Conservation (phyloP, 1,140 invertebrate genomes). For the Drosophila ercepeae region DNA sequence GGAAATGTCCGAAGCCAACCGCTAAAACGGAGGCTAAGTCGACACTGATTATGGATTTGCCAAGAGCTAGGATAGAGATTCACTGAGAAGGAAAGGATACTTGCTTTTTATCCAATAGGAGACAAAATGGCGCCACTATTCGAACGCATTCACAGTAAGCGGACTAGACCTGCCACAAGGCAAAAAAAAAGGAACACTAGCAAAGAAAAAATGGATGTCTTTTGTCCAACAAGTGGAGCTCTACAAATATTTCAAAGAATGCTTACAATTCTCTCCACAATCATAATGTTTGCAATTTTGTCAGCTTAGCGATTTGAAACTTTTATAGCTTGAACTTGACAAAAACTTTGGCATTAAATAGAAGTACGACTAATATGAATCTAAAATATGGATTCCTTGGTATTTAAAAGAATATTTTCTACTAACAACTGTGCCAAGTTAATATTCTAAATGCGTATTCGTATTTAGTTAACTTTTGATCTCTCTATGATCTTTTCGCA, state of each 20-base stretch:
- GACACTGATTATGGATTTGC: conserved; percentile 47
- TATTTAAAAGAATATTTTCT: too few species aligned
- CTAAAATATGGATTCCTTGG: too few species aligned
- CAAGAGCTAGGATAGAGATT: conserved; percentile 14
- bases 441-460: background rate
- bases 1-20: conserved; percentile 38
- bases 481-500: conserved; percentile 24
- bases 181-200: background rate
- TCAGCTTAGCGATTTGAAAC: conserved; percentile 7
- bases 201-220: conserved; percentile 10
- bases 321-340: background rate
- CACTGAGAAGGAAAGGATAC: background rate
- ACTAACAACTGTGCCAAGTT: too few species aligned
- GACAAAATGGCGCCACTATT: conserved; percentile 24
- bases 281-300: conserved; percentile 19
- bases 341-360: background rate
- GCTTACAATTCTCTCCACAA: conserved; percentile 6
- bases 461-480: conserved; percentile 9
- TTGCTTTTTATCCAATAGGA: conserved; percentile 8
- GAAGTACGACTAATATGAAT: too few species aligned
- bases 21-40: conserved; percentile 37
- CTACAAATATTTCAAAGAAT: background rate
- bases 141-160: background rate
- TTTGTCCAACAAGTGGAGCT: conserved; percentile 14
- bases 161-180: conserved; percentile 26